Evolutionary conservation across 1,140 invertebrate species (phyloP).

Genomic region (Drosophila pseudoobscura): DNA sequence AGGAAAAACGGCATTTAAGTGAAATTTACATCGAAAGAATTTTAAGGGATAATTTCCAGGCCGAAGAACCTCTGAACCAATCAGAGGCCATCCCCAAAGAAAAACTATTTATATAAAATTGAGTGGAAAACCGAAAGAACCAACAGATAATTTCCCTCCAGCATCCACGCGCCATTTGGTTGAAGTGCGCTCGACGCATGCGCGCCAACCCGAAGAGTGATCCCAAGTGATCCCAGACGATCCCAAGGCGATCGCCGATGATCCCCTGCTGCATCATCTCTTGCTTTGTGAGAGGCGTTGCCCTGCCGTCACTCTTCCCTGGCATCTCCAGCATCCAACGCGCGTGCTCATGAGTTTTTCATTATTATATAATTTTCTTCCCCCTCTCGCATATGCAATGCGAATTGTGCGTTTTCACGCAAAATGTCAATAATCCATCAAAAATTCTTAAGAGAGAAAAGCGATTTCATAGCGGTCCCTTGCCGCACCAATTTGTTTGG

Average conservation of each 20-base stretch:
- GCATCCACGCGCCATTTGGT: conserved; percentile 62
- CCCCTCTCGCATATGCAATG: conserved; percentile 23
- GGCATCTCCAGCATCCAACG: conserved; percentile 16
- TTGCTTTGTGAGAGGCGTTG: conserved; percentile 34
- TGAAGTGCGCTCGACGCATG: conserved; percentile 59
- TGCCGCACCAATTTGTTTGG: conserved; percentile 61
- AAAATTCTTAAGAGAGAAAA: conserved; percentile 21
- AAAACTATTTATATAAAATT: conserved; percentile 59
- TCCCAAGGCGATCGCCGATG: conserved; percentile 17
- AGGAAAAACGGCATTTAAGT: conserved; percentile 67
- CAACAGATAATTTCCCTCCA: conserved; percentile 44
- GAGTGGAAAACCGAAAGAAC: conserved; percentile 31
- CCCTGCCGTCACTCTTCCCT: conserved; percentile 35
- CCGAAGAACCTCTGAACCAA: conserved; percentile 39
- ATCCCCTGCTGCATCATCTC: conserved; percentile 60
- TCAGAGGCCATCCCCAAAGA: conserved; percentile 32
- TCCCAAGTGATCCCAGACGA: conserved; percentile 38
- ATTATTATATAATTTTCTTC: conserved; percentile 67
- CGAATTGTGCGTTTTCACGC: conserved; percentile 74
- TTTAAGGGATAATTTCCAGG: conserved; percentile 35
- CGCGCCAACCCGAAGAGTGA: conserved; percentile 25
- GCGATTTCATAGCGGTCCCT: conserved; percentile 1
- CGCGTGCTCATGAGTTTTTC: conserved; percentile 61
- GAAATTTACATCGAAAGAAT: conserved; percentile 50
- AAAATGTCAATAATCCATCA: conserved; percentile 68